Evolutionary conservation across 2,888 invertebrate genomes (phyloP).

Genomic region (Zeuzera pyrina): DNA sequence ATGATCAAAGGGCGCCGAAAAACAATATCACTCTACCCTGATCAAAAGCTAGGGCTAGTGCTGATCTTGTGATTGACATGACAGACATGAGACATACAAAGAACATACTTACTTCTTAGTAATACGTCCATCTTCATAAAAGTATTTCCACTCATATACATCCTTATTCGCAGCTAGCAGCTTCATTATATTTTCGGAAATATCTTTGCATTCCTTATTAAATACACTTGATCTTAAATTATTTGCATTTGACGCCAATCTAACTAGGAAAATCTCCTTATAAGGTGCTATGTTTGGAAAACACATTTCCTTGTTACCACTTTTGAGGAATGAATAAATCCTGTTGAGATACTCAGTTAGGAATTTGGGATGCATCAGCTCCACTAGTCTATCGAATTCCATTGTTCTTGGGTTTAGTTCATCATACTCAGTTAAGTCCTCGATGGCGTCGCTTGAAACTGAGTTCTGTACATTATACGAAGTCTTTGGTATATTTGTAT

Average conservation of each 20-base stretch:
- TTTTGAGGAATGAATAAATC: conserved; percentile 24
- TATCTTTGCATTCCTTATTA: conserved; percentile 8
- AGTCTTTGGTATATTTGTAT: no score
- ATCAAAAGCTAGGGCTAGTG: no score
- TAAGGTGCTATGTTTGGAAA: conserved; percentile 17
- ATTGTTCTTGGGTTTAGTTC: no score
- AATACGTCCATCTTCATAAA: conserved; percentile 13
- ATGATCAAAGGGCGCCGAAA: no score
- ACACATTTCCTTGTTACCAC: conserved; percentile 14
- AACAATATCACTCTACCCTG: no score
- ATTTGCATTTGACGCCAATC: conserved; percentile 16
- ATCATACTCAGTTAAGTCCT: no score
- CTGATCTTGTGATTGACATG: no score
- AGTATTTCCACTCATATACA: conserved; percentile 15
- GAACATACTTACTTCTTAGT: conserved; percentile 16
- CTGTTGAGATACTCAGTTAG: conserved; percentile 17
- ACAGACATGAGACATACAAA: no score
- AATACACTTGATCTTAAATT: conserved; percentile 15
- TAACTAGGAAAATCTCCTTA: conserved; percentile 21
- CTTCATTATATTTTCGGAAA: conserved; percentile 17
- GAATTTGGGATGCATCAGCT: conserved; percentile 9
- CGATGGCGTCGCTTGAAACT: no score
- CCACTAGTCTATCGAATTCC: conserved; percentile 10
- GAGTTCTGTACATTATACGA: no score
- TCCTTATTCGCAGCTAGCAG: conserved; percentile 15